phyloP scores from a whole-genome alignment of 2,797 vertebrate species.

The Amazona finschi region DNA sequence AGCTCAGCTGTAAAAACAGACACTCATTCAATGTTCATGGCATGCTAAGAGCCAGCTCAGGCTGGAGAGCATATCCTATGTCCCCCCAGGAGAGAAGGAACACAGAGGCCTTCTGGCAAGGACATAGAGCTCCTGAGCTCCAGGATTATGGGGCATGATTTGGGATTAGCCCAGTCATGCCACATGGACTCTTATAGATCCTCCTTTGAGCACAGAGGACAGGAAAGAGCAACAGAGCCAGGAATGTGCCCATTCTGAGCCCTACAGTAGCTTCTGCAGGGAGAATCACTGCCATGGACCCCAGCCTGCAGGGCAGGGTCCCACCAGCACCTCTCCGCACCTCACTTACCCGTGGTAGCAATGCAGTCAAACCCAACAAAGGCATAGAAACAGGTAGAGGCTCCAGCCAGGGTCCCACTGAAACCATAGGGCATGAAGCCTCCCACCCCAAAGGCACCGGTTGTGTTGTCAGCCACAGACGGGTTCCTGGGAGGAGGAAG shows the following conservation, averaged over 20 bases:
- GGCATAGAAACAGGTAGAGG: conserved; percentile 89
- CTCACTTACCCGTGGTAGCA: conserved; percentile 79
- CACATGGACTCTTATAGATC: neutral
- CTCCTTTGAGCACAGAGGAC: neutral
- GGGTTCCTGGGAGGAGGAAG: conserved; percentile 73
- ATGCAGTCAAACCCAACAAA: conserved; percentile 93
- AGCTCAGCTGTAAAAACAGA: neutral
- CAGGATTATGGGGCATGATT: neutral
- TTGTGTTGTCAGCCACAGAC: conserved; percentile 64
- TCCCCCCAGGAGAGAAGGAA: neutral
- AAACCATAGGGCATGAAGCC: conserved; percentile 88
- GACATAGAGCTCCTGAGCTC: neutral
- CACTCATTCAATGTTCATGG: neutral
- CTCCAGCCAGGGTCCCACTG: conserved; percentile 83
- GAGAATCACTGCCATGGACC: neutral
- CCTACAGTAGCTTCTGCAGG: neutral
- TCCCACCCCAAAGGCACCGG: conserved; percentile 76
- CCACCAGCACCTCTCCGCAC: neutral
- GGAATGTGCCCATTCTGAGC: neutral
- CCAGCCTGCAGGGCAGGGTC: neutral
- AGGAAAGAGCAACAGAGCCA: neutral
- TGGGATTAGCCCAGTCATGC: neutral
- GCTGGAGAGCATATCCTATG: neutral
- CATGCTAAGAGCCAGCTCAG: neutral
- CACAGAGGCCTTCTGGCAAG: neutral